A percentile compares a stretch with the other conserved stretches of the same genome.
Evolutionary conservation across 2,113 vertebrate species (phyloP).

Genomic region (Gasterosteus aculeatus): DNA sequence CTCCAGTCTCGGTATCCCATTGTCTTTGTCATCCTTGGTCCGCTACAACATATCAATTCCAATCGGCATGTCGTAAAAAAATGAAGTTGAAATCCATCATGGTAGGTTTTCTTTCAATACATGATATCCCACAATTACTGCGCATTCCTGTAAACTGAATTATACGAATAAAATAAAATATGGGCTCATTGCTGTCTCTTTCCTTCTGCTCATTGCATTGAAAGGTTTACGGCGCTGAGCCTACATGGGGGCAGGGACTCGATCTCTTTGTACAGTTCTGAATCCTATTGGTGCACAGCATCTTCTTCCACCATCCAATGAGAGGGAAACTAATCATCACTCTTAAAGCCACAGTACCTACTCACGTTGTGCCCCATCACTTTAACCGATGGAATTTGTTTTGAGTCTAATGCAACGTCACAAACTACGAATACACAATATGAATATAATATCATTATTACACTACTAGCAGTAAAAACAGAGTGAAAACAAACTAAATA

Average conservation of each 20-base stretch:
- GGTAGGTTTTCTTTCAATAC: background rate
- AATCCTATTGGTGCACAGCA: slow-evolving; percentile 77
- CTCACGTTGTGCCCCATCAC: background rate
- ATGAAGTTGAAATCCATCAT: slow-evolving; percentile 13
- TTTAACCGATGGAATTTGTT: background rate
- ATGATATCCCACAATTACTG: background rate
- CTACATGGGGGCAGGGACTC: slow-evolving; percentile 77
- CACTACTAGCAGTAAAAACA: background rate
- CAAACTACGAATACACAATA: background rate
- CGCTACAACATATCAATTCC: slow-evolving; percentile 25
- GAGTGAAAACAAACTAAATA: background rate
- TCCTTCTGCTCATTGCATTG: slow-evolving; percentile 49
- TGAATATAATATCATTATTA: background rate
- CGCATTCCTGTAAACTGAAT: background rate
- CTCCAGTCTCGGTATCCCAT: slow-evolving; percentile 64
- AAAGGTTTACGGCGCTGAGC: slow-evolving; percentile 63
- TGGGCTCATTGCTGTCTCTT: slow-evolving; percentile 4
- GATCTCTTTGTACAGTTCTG: slow-evolving; percentile 78
- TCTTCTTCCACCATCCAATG: slow-evolving; percentile 68
- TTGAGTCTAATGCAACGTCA: accelerated
- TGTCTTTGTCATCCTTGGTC: slow-evolving; percentile 64
- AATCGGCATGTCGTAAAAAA: background rate
- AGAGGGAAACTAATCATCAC: slow-evolving; percentile 13
- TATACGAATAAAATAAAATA: background rate
- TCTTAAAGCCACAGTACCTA: slow-evolving; percentile 46